Evolutionary conservation across 2,797 vertebrate species (phyloP).

Genomic region (Taenioides sp.): DNA sequence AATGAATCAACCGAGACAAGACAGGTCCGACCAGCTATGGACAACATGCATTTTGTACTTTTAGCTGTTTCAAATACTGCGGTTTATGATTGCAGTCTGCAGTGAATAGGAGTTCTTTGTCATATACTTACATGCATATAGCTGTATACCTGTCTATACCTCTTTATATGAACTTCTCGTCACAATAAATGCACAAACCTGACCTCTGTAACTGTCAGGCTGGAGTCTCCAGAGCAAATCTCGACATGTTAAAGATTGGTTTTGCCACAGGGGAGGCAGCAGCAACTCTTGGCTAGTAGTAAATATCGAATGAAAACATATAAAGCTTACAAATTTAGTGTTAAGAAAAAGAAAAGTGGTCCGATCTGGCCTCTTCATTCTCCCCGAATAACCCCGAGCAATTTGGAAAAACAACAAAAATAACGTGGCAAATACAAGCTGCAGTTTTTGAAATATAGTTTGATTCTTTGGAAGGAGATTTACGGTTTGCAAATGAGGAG

Average conservation of each 20-base stretch:
- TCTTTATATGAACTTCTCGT: background rate
- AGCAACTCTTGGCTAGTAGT: too few species aligned
- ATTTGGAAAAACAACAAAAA: constrained; percentile 6
- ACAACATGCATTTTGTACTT: constrained; percentile 11
- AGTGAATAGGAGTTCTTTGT: too few species aligned
- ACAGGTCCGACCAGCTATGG: constrained; percentile 41
- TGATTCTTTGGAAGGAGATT: background rate
- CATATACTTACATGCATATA: background rate
- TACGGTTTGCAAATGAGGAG: background rate
- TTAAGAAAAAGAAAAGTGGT: constrained; percentile 10
- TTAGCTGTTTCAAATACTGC: constrained; percentile 11
- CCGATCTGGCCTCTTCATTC: constrained; percentile 15
- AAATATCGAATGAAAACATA: too few species aligned
- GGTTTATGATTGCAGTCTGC: background rate
- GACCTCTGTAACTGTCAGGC: constrained; percentile 32
- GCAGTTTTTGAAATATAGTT: background rate
- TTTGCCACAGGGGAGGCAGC: too few species aligned
- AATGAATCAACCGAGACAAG: constrained; percentile 41
- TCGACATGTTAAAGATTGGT: constrained; percentile 13
- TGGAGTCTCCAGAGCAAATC: constrained; percentile 13
- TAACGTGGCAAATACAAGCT: background rate
- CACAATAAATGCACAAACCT: constrained; percentile 12
- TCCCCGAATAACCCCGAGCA: constrained; percentile 14
- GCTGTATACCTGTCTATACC: background rate
- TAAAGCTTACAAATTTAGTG: background rate